Evolutionary conservation across 2,888 invertebrate genomes (phyloP).

Genomic region (Linnaemya tessellans): DNA sequence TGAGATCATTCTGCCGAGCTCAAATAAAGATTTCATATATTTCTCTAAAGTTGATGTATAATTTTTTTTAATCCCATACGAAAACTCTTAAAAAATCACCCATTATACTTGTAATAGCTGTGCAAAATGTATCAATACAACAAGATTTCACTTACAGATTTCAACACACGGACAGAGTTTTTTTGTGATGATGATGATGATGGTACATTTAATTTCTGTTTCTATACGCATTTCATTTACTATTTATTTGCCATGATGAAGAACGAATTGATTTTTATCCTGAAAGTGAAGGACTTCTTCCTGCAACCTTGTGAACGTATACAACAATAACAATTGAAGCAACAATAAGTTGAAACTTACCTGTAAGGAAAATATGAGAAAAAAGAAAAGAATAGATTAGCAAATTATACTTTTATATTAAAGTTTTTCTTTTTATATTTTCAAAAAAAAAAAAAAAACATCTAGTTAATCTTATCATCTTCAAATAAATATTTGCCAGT

Average conservation of each 20-base stretch:
- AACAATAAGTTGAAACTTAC: conserved; percentile 58
- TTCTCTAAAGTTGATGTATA: too few species aligned
- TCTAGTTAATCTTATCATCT: neutral
- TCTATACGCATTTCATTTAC: conserved; percentile 19
- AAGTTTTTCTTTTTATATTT: neutral
- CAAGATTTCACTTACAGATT: conserved; percentile 54
- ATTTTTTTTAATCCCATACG: too few species aligned
- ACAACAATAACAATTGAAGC: neutral
- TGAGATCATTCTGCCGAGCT: too few species aligned
- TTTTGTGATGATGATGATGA: neutral
- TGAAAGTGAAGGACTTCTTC: neutral
- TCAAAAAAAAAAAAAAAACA: neutral
- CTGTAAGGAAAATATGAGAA: conserved; percentile 51
- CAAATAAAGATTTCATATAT: too few species aligned
- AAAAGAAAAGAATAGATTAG: neutral
- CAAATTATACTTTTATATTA: neutral
- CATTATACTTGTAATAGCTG: too few species aligned
- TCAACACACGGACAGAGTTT: neutral
- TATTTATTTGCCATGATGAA: conserved; percentile 32
- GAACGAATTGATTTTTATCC: conserved; percentile 50
- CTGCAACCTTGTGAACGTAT: neutral
- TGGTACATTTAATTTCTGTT: conserved; percentile 10
- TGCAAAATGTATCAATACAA: conserved; percentile 14
- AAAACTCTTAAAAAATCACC: too few species aligned
- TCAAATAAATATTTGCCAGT: neutral